phyloP scores from a whole-genome alignment of 2,888 invertebrate genomes.

The Hirtodrosophila cameraria region DNA sequence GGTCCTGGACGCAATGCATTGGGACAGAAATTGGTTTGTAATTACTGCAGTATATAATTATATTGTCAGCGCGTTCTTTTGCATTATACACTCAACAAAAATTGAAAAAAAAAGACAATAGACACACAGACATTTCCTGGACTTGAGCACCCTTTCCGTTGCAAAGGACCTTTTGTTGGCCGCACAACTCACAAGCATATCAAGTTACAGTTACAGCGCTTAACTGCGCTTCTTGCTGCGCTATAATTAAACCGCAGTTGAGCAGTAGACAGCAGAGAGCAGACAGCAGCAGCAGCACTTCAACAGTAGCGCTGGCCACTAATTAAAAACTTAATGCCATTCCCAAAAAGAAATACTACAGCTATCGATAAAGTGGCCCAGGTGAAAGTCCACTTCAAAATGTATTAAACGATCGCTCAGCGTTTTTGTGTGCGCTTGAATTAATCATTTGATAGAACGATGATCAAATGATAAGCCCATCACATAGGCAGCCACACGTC shows the following conservation, averaged over 20 bases:
- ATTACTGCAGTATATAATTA: constrained; percentile 76
- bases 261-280: constrained; percentile 14
- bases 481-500: constrained; percentile 82
- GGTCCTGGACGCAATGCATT: constrained; percentile 48
- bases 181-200: constrained; percentile 76
- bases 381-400: constrained; percentile 48
- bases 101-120: constrained; percentile 17
- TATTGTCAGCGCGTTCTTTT: constrained; percentile 66
- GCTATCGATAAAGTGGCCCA: constrained; percentile 21
- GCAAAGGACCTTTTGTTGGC: constrained; percentile 46
- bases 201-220: constrained; percentile 70
- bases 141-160: constrained; percentile 64
- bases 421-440: constrained; percentile 68
- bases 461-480: constrained; percentile 79
- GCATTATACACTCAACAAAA: constrained; percentile 49
- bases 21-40: constrained; percentile 80
- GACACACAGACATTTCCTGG: constrained; percentile 42
- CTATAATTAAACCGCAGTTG: constrained; percentile 73
- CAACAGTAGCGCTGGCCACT: constrained; percentile 62
- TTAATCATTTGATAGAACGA: constrained; percentile 71
- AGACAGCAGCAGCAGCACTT: constrained; percentile 4
- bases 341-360: constrained; percentile 49
- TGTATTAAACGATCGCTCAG: constrained; percentile 82
- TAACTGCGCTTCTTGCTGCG: constrained; percentile 47
- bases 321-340: constrained; percentile 62